phyloP scores from a whole-genome alignment of 2,888 invertebrate genomes.

The Stenurella melanura region DNA sequence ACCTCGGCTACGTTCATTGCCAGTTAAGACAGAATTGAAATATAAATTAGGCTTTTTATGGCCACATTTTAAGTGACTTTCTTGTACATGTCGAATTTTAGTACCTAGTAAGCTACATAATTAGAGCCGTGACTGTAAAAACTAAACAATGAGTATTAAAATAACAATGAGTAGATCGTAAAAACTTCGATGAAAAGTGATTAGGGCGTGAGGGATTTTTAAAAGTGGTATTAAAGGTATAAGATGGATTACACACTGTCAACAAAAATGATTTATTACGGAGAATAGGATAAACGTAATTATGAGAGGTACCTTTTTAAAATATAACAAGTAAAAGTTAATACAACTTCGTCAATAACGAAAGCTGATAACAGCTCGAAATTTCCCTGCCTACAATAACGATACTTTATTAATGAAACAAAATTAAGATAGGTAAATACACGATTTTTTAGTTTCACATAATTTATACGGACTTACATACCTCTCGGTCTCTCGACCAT shows the following conservation, averaged over 20 bases:
- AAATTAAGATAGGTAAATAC: too few relatives aligned
- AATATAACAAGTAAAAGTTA: not conserved
- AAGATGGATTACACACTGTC: not conserved
- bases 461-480: too few relatives aligned
- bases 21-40: conserved; percentile 59
- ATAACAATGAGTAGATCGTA: not conserved
- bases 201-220: not conserved
- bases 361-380: not conserved
- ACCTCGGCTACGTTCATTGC: conserved; percentile 57
- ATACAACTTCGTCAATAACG: not conserved
- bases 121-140: not conserved
- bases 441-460: too few relatives aligned
- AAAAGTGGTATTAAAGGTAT: not conserved
- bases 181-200: not conserved
- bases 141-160: not conserved
- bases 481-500: too few relatives aligned
- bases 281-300: not conserved
- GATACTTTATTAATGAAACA: too few relatives aligned
- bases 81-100: conserved; percentile 11
- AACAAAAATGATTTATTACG: not conserved
- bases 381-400: not conserved
- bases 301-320: not conserved
- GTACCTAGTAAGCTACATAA: conserved; percentile 3
- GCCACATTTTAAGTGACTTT: not conserved
- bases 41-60: conserved; percentile 55